phyloP scores from a whole-genome alignment of 2,888 invertebrate genomes.

The Melikaiella ostensackeni region DNA sequence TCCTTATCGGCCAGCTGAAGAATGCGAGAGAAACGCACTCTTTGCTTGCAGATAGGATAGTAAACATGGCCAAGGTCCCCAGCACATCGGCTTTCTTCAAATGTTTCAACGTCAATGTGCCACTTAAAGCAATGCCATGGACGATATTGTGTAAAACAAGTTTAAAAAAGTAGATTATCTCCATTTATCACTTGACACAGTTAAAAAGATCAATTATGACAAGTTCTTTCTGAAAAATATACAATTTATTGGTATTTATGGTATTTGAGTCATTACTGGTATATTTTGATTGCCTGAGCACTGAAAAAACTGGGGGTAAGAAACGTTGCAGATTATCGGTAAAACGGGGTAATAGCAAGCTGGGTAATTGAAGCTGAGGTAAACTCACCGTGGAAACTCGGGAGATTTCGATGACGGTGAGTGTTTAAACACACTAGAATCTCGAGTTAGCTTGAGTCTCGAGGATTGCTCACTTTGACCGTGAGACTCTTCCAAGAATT shows the following conservation, averaged over 20 bases:
- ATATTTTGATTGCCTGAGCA: neutral
- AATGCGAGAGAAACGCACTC: conserved; percentile 38
- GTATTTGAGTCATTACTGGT: neutral
- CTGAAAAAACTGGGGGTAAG: too few species aligned
- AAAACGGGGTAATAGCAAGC: too few species aligned
- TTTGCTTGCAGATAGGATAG: conserved; percentile 28
- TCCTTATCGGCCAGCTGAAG: conserved; percentile 30
- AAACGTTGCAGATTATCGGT: too few species aligned
- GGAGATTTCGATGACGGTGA: too few species aligned
- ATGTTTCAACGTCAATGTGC: conserved; percentile 23
- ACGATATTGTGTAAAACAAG: conserved; percentile 1
- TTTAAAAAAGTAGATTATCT: conserved; percentile 26
- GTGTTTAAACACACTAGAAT: too few species aligned
- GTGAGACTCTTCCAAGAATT: too few species aligned
- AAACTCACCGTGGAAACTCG: too few species aligned
- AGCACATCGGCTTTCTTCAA: neutral
- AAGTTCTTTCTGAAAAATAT: neutral
- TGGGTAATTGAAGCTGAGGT: too few species aligned
- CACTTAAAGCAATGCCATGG: conserved; percentile 29
- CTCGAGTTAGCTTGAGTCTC: too few species aligned
- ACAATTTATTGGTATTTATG: neutral
- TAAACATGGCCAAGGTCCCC: conserved; percentile 36
- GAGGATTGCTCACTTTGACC: too few species aligned
- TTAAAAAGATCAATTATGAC: conserved; percentile 14
- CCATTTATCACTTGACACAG: conserved; percentile 9